Base-by-base conservation (phyloP, 2,888 invertebrate genomes). In the Catocala nupta region DNA sequence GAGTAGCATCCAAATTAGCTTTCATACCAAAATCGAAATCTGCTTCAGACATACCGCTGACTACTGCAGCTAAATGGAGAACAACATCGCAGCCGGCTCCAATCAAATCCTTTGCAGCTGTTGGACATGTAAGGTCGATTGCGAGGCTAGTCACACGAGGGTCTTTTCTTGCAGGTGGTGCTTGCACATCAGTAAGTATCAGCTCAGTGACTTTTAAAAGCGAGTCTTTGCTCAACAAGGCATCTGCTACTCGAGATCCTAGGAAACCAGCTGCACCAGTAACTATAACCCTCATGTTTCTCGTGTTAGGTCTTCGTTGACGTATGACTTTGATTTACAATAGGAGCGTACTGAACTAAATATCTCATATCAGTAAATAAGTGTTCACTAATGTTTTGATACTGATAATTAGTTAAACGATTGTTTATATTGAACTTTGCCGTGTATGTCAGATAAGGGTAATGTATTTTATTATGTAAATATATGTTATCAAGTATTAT, bases 31-130 rank as follows among this genome's bases (percentile, higher is more conserved):
- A 80, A 9, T 93, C 90, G 59, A 92, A 90, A 64, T 93, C 88
- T 0, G 73, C 77, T 80, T 93, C 93, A 9, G 93, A 90, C 50
- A 86, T 85, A 0, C 93, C 93, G 63, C 92, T 93, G 34, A 93
- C 92, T 8, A 90, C 77, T 13, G 93, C 93, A 2, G 93, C 93
- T 2, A 93, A 81, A 64, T 93, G 93, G 68, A 91, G 89, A 12
- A 92, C 54, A 9, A 87, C 80, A 57, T 83, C 82, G 45, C 81
- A 79, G 13, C 80, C 77, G n/a, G 75, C 12, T 5, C 78, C 70
- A 7, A 91, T 72, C 1, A 90, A 78, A 0, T 54, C 61, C 1
- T 79, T 82, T 4, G 87, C 85, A 16, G 85, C 87, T 0, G 72
- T 81, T 8, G 83, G 58, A 8, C 68, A 65, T 3, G 75, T 67